Evolutionary conservation across 1,140 invertebrate genomes (phyloP), one percentile per base, ranked within the genome.

Genomic region (Pogonomyrmex californicus): DNA sequence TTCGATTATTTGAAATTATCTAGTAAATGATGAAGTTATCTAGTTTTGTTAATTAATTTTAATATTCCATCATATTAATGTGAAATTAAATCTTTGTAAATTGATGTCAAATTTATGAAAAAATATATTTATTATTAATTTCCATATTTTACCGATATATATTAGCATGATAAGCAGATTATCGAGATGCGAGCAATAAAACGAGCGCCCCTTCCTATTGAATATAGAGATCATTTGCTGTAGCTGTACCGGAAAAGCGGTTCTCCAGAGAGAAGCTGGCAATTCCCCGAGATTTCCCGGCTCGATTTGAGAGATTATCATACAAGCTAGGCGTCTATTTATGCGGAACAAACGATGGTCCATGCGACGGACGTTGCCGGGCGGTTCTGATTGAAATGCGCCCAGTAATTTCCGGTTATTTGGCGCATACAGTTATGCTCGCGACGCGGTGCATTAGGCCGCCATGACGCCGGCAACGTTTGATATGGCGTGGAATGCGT

Each of bases 351-450:
- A 91, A 92, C 86, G 88, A 92, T 91, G 88, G 78, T 70, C 58
- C 78, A 87, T 88, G 87, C 87, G 79, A 73, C 87, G 85, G 88
- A 86, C 76, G 56, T 76, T 82, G 71, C 87, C 60, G 71, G 85
- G 51, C 78, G 68, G 78, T 62, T 88, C 88, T 88, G 91, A 92
- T 92, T 92, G 91, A 92, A 92, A 92, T 89, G 88, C 87, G 86
- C 79, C 86, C 87, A 86, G 90, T 92, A 92, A 92, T 92, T 92
- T 92, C 91, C 91, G 91, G 91, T 91, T 91, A 92, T 92, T 92
- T 92, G 90, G 87, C 87, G 91, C 88, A 88, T 92, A 90, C 87
- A 85, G 83, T 71, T 86, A 85, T 75, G 85, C 56, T 56, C 75
- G 30, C 73, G 79, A 78, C 78, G 81, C 73, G 79, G 63, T 92